phyloP scores from a whole-genome alignment of 2,113 vertebrate genomes.

The Scolopax mira region DNA sequence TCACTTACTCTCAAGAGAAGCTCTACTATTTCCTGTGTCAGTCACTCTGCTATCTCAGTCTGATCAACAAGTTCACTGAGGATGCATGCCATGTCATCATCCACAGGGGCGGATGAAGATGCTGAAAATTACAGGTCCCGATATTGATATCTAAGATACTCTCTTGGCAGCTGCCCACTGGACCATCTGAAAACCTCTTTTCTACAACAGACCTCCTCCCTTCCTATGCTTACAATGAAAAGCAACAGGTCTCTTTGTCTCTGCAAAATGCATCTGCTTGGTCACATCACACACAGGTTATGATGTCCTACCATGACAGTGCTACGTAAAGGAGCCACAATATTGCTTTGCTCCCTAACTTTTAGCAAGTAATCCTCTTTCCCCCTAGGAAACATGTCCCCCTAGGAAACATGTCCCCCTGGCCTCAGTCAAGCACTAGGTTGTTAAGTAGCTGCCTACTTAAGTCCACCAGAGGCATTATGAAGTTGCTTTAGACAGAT shows the following conservation, averaged over 20 bases:
- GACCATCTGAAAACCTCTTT: neutral
- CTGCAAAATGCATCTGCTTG: neutral
- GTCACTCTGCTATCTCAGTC: neutral
- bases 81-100: neutral
- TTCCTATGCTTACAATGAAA: neutral
- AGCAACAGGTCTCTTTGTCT: neutral
- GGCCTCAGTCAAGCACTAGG: neutral
- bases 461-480: neutral
- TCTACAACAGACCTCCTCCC: neutral
- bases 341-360: neutral
- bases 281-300: neutral
- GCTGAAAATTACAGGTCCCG: neutral
- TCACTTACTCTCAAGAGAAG: neutral
- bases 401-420: neutral
- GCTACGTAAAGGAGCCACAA: neutral
- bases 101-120: neutral
- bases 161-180: neutral
- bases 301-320: neutral
- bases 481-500: neutral
- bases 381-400: neutral
- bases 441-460: neutral
- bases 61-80: neutral
- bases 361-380: neutral
- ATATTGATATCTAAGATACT: neutral
- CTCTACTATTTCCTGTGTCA: neutral